Conservation (phyloP, 1,140 invertebrate genomes). For the Diplogasteroides magnus region DNA sequence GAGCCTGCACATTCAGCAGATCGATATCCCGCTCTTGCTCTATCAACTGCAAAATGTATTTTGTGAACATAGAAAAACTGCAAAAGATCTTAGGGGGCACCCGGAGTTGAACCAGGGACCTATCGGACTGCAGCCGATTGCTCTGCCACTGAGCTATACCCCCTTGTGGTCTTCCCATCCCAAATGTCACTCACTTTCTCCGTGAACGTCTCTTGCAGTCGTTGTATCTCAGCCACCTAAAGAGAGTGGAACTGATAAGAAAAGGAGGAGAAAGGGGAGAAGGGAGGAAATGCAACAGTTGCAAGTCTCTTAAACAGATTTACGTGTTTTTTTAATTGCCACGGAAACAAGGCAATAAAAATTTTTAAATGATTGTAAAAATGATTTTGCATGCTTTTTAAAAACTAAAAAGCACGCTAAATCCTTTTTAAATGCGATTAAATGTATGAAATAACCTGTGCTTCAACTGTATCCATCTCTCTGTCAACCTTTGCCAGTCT, state of each 20-base stretch:
- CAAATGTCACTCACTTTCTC: constrained; percentile 72
- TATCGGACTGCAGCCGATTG: constrained; percentile 62
- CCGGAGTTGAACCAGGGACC: constrained; percentile 61
- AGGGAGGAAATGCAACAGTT: too few species aligned
- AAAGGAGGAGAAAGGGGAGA: too few species aligned
- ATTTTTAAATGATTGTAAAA: too few species aligned
- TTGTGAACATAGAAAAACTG: constrained; percentile 1
- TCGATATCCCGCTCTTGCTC: constrained; percentile 81
- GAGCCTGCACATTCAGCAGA: constrained; percentile 75
- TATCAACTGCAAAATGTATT: constrained; percentile 34
- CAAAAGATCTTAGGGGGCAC: constrained; percentile 35
- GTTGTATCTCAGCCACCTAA: constrained; percentile 74
- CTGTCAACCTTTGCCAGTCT: constrained; percentile 35
- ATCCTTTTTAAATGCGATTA: too few species aligned
- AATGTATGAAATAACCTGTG: too few species aligned
- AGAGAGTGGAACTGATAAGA: too few species aligned
- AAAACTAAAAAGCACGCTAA: too few species aligned
- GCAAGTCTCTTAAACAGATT: too few species aligned
- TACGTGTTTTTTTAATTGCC: too few species aligned
- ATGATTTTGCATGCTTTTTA: too few species aligned
- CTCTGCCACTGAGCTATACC: constrained; percentile 61
- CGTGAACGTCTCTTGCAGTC: constrained; percentile 90
- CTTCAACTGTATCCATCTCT: constrained; percentile 62
- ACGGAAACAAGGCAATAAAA: too few species aligned
- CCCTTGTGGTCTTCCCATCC: constrained; percentile 16